Percentiles rank a stretch among this genome's conserved stretches.
phyloP scores from a whole-genome alignment of 2,888 invertebrate genomes.

The Conomelus anceps region DNA sequence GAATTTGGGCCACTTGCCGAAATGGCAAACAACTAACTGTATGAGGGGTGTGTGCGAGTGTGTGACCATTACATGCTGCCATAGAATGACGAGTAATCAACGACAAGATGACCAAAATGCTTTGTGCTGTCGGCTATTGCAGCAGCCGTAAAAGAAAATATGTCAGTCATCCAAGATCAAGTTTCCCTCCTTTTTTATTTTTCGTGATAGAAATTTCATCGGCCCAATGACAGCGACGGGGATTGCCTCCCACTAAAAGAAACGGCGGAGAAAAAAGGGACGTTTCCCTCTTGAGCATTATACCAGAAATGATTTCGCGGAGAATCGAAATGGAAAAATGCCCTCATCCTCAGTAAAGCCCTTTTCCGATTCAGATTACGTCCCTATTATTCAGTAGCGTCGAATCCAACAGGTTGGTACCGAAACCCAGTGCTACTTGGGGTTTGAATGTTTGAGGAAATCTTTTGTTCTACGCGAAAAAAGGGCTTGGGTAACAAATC shows the following conservation, averaged over 20 bases:
- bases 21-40: background rate
- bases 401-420: background rate
- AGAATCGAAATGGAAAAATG: background rate
- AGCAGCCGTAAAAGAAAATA: background rate
- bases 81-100: background rate
- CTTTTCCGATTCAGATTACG: background rate
- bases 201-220: background rate
- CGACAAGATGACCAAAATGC: background rate
- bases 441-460: background rate
- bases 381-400: background rate
- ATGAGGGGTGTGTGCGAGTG: background rate
- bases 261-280: background rate
- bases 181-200: background rate
- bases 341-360: background rate
- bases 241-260: background rate
- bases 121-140: background rate
- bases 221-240: background rate
- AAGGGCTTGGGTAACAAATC: background rate
- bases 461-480: background rate
- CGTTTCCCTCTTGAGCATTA: background rate
- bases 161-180: background rate
- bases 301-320: background rate
- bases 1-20: background rate
- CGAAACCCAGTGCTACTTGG: background rate
- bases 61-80: background rate